Evolutionary conservation across 2,888 invertebrate genomes (phyloP).

Genomic region (Hylaea fasciaria): DNA sequence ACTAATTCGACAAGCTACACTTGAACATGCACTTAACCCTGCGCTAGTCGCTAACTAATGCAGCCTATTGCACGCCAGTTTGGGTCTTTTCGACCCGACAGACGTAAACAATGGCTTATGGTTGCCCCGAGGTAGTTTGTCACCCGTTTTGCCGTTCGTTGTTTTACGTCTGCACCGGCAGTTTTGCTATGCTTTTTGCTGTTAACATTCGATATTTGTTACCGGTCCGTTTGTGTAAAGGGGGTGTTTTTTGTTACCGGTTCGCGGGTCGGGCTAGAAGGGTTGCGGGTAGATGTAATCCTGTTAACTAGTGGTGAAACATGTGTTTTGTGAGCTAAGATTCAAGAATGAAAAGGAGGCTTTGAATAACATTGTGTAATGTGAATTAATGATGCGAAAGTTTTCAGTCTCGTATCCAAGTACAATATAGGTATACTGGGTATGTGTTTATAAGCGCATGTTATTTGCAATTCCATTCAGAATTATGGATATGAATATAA

Average conservation of each 20-base stretch:
- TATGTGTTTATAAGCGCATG: no score
- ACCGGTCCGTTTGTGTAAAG: conserved; percentile 24
- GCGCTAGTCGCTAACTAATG: conserved; percentile 35
- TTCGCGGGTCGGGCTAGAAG: conserved; percentile 9
- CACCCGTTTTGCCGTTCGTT: conserved; percentile 55
- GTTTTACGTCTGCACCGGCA: conserved; percentile 57
- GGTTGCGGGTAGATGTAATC: conserved; percentile 43
- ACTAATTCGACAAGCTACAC: background rate
- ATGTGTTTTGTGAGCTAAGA: background rate
- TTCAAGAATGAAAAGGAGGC: background rate
- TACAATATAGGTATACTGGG: no score
- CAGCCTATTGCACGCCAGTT: conserved; percentile 42
- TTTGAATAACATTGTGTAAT: background rate
- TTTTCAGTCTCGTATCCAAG: no score
- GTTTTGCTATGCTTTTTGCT: conserved; percentile 52
- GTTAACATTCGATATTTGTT: conserved; percentile 52
- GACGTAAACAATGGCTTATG: conserved; percentile 56
- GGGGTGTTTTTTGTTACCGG: conserved; percentile 19
- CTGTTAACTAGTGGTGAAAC: conserved; percentile 1
- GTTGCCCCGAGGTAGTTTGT: conserved; percentile 58
- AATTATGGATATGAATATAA: no score
- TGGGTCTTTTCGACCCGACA: conserved; percentile 37
- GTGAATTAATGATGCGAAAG: no score
- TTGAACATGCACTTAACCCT: conserved; percentile 36
- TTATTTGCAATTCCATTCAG: no score